Evolutionary conservation across 2,888 invertebrate species (phyloP), one percentile per base, ranked within the genome.

Genomic region (Heliconius hortense): DNA sequence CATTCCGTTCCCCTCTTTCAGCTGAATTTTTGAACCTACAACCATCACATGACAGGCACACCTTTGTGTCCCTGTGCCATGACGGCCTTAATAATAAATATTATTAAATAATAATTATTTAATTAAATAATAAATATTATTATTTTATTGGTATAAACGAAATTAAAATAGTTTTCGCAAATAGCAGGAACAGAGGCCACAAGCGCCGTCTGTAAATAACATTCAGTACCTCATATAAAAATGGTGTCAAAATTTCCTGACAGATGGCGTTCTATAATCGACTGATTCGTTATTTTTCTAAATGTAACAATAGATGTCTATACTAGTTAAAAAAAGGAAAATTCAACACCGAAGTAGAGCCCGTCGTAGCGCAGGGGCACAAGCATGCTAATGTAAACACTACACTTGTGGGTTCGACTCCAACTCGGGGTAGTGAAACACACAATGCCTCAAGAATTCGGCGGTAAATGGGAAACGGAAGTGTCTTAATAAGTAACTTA

Each of bases 301-400:
- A 53, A 48, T 63, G 3, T 28, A 0, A 7, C 64, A 69, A 75
- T 60, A 87, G 86, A 84, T 85, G 84, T 80, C 83, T 76, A 2
- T 80, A 82, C 74, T 35, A 68, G 84, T 83, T 39, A 48, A 60
- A 77, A 73, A 35, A 62, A 26, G 43, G n/a, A 7, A 28, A 64
- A 60, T 13, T 24, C 24, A 26, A 60, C 5, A 4, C 4, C 56
- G 24, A 26, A 53, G 8, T n/a, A 56, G 10, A 10, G 53, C n/a
- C 3, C n/a, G 10, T n/a, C 56, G n/a, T 56, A n/a, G n/a, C n/a
- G 10, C 56, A 56, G n/a, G 8, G 56, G 56, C n/a, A 56, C n/a
- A n/a, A 53, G 56, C n/a, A 3, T 56, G 10, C n/a, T 8, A 56
- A 10, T n/a, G 56, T 56, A 2, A 53, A 8, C 3, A 21, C 18